phyloP scores from a whole-genome alignment of 2,797 vertebrate genomes.

The Rachycentron canadum region DNA sequence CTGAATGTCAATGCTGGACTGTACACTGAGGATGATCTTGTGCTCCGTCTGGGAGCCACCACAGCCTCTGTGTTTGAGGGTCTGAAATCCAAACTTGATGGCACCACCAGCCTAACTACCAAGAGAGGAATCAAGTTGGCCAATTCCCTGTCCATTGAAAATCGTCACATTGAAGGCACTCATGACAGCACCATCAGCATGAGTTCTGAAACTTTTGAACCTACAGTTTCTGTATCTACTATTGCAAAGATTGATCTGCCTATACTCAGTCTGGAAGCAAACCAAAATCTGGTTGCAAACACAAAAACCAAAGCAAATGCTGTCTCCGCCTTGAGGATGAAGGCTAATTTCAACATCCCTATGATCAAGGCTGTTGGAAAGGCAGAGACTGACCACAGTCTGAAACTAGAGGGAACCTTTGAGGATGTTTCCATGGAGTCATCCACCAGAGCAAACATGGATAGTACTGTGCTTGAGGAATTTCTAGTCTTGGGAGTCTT shows the following conservation, averaged over 20 bases:
- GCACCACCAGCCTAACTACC: constrained; percentile 90
- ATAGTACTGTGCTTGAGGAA: constrained; percentile 81
- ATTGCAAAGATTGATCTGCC: constrained; percentile 81
- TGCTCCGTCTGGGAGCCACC: constrained; percentile 87
- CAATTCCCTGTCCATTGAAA: constrained; percentile 88
- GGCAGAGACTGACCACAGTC: constrained; percentile 82
- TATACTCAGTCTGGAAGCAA: constrained; percentile 85
- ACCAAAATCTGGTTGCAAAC: constrained; percentile 89
- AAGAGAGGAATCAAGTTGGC: constrained; percentile 92
- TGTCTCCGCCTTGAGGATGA: constrained; percentile 84
- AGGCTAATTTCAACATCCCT: constrained; percentile 83
- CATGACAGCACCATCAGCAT: constrained; percentile 90
- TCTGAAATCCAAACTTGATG: constrained; percentile 91
- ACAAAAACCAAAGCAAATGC: constrained; percentile 86
- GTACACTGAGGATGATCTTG: constrained; percentile 89
- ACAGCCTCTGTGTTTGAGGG: constrained; percentile 89
- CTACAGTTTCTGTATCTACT: constrained; percentile 81
- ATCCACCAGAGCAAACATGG: constrained; percentile 81
- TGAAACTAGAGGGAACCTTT: constrained; percentile 86
- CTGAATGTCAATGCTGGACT: constrained; percentile 88
- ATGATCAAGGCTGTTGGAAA: constrained; percentile 80
- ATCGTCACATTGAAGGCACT: constrained; percentile 84
- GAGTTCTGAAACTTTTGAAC: constrained; percentile 85
- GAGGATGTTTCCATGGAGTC: constrained; percentile 88
- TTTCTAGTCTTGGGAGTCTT: constrained; percentile 85